Evolutionary conservation across 1,140 invertebrate genomes (phyloP), one percentile per base, ranked within the genome.

Genomic region (Argopecten irradians): DNA sequence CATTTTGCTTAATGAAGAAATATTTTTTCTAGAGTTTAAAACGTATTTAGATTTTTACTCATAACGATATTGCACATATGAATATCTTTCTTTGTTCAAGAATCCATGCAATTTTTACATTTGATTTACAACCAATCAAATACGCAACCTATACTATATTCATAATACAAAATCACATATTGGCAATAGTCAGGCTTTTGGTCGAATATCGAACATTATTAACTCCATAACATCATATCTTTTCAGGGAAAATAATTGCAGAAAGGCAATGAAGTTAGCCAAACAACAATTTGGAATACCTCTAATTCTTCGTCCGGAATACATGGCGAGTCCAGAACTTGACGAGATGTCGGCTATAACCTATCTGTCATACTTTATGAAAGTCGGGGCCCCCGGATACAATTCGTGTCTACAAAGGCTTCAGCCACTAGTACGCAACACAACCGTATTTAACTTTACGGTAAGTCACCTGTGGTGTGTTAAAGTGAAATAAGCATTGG

Each of bases 341-440:
- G 99, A 99, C 94, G 99, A 99, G 94, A 96, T 99, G 8, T 99
- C 98, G 16, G 98, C 98, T 83, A 99, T 99, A 97, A 99, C 99
- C 13, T 99, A 99, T 96, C 96, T 99, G 22, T 99, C 98, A 0
- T 99, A 99, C 96, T 99, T 99, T 94, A 99, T 99, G 97, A 99
- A 98, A 94, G 98, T 98, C 86, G 98, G 98, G 87, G 98, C 98
- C 11, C 97, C 98, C 0, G 99, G 98, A 22, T 99, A 98, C 94
- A 97, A 97, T 93, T 97, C 98, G 11, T 99, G 98, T 0, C 96
- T 99, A 88, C 96, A 97, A 89, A 98, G 98, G 97, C 97, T 99
- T 43, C 91, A 98, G 93, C 97, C 97, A 0, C 43, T 93, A n/a
- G 83, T 94, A 0, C 88, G 87, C 34, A 90, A 90, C n/a, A 88